Conservation (phyloP, 2,888 invertebrate species). For the Drosophila infuscata region DNA sequence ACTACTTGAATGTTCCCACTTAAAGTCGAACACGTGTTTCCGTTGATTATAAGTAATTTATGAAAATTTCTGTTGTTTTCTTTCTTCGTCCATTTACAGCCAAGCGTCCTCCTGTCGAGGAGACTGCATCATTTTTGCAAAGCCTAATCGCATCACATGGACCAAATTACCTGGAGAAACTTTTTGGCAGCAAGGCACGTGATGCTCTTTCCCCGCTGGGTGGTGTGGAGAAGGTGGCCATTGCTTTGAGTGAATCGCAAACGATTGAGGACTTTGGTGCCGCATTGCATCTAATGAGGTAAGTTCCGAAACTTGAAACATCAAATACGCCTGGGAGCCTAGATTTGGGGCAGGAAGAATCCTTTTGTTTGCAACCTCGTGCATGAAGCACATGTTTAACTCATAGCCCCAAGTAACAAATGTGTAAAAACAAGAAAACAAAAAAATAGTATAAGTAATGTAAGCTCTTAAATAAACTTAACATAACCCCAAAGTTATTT, state of each 20-base stretch:
- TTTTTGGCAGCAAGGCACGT: slow-evolving; percentile 97
- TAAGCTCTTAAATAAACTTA: slow-evolving; percentile 71
- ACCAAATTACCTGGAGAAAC: slow-evolving; percentile 97
- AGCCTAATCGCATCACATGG: slow-evolving; percentile 97
- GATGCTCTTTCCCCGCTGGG: slow-evolving; percentile 96
- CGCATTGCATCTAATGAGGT: slow-evolving; percentile 85
- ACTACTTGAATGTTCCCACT: background rate
- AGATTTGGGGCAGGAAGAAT: background rate
- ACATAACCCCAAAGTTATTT: slow-evolving; percentile 56
- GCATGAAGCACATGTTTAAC: slow-evolving; percentile 46
- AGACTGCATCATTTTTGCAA: slow-evolving; percentile 97
- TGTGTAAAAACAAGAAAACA: background rate
- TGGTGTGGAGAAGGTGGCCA: slow-evolving; percentile 97
- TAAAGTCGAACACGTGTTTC: background rate
- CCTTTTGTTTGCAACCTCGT: slow-evolving; percentile 31
- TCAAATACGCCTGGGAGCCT: slow-evolving; percentile 15
- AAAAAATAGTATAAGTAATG: slow-evolving; percentile 65
- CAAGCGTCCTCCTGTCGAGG: slow-evolving; percentile 98
- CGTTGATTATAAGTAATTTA: slow-evolving; percentile 34
- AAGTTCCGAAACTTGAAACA: slow-evolving; percentile 41
- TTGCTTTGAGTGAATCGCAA: slow-evolving; percentile 96
- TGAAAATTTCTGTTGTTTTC: slow-evolving; percentile 5
- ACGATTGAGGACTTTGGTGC: slow-evolving; percentile 95
- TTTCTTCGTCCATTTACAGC: slow-evolving; percentile 87
- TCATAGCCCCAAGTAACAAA: slow-evolving; percentile 44